phyloP scores from a whole-genome alignment of 2,888 invertebrate genomes.

The Chelonus formosanus region DNA sequence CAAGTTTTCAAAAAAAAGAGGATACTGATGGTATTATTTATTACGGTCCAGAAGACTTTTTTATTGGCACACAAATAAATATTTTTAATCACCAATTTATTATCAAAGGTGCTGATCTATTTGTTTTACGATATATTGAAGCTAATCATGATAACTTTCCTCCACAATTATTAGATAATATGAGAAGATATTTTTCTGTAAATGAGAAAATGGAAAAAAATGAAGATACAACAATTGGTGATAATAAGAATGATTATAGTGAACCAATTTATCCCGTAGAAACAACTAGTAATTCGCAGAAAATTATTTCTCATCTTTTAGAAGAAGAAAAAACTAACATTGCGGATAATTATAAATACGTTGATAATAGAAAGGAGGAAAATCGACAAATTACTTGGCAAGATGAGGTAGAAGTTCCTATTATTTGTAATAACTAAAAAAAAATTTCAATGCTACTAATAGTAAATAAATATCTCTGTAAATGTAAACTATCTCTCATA shows the following conservation, averaged over 20 bases:
- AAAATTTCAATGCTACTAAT: background rate
- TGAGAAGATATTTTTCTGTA: constrained; percentile 75
- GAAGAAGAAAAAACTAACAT: background rate
- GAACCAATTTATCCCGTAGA: background rate
- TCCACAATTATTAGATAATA: constrained; percentile 72
- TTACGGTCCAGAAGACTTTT: constrained; percentile 82
- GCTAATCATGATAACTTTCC: constrained; percentile 78
- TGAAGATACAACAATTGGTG: background rate
- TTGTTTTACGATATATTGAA: constrained; percentile 80
- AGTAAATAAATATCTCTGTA: no score
- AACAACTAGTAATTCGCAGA: background rate
- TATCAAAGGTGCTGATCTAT: constrained; percentile 80
- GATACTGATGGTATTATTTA: constrained; percentile 75
- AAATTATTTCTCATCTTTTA: background rate
- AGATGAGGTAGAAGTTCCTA: constrained; percentile 41
- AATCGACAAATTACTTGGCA: constrained; percentile 44
- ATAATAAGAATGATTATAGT: background rate
- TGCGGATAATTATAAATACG: background rate
- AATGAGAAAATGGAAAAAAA: constrained; percentile 51
- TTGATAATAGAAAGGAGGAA: constrained; percentile 14
- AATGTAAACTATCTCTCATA: no score
- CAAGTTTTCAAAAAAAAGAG: background rate
- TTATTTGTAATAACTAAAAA: constrained; percentile 1
- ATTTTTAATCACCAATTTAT: constrained; percentile 80
- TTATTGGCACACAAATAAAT: constrained; percentile 77